Percentiles rank a stretch among this genome's conserved stretches.
phyloP scores from a whole-genome alignment of 92 coral and sea anemone species.

The Montipora capitata region DNA sequence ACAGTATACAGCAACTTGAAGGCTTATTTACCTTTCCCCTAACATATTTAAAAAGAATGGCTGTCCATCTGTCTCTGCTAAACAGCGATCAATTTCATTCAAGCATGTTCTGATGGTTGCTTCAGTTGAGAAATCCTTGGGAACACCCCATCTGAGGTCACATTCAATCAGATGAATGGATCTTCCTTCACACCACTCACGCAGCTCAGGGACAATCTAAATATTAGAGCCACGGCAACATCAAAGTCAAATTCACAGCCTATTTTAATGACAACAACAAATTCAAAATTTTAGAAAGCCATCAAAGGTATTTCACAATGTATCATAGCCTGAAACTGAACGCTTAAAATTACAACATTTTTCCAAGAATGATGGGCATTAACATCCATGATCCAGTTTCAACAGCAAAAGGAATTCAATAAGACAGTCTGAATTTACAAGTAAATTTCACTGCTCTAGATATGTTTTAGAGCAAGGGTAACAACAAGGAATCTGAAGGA shows the following conservation, averaged over 20 bases:
- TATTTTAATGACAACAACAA: neutral
- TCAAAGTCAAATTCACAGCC: neutral
- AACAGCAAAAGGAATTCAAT: too few species aligned
- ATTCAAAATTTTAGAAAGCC: too few species aligned
- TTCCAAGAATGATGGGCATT: too few species aligned
- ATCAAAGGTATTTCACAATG: too few species aligned
- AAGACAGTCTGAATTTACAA: too few species aligned
- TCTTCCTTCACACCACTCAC: slow-evolving; percentile 85
- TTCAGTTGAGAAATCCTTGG: slow-evolving; percentile 83
- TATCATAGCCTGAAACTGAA: too few species aligned
- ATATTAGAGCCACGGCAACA: too few species aligned
- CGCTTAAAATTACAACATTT: too few species aligned
- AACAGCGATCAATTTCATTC: slow-evolving; percentile 84
- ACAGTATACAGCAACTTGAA: neutral
- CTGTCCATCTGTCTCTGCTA: slow-evolving; percentile 76
- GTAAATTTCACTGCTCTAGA: too few species aligned
- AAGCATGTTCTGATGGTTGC: slow-evolving; percentile 83
- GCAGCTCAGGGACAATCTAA: slow-evolving; percentile 85
- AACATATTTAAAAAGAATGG: slow-evolving; percentile 91
- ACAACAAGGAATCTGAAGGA: too few species aligned
- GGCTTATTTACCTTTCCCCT: slow-evolving; percentile 74
- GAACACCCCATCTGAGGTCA: slow-evolving; percentile 92
- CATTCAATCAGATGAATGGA: slow-evolving; percentile 84
- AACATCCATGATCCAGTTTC: too few species aligned
- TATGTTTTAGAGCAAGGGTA: too few species aligned